Evolutionary conservation across 1,140 invertebrate genomes (phyloP).

Genomic region (Orius insidiosus): DNA sequence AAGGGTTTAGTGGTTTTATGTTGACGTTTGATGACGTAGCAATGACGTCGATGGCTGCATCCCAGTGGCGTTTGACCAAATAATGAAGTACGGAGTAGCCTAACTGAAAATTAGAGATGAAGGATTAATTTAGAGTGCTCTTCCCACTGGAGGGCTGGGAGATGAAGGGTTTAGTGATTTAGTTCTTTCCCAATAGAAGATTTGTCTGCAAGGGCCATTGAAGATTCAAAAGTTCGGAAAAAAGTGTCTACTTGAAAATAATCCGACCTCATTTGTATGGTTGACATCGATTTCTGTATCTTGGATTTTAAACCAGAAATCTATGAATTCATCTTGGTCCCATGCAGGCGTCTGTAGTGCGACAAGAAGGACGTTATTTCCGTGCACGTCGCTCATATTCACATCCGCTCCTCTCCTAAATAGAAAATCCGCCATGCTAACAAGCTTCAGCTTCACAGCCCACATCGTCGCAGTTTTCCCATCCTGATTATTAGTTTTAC

Average conservation of each 20-base stretch:
- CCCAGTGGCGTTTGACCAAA: too few relatives aligned
- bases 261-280: constrained; percentile 6
- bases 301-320: constrained; percentile 23
- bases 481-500: constrained; percentile 18
- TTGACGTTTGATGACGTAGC: too few relatives aligned
- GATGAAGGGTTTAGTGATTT: too few relatives aligned
- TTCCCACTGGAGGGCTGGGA: too few relatives aligned
- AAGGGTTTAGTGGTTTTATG: too few relatives aligned
- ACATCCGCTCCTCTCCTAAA: constrained; percentile 24
- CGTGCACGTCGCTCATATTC: constrained; percentile 21
- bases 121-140: not conserved
- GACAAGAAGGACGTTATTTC: constrained; percentile 24
- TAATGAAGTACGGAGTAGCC: too few relatives aligned
- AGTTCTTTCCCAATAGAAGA: too few relatives aligned
- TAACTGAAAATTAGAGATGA: too few relatives aligned
- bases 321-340: constrained; percentile 24
- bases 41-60: too few relatives aligned
- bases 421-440: constrained; percentile 24
- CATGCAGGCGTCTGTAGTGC: constrained; percentile 23
- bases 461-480: constrained; percentile 24
- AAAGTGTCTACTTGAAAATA: too few relatives aligned
- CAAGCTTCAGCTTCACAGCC: constrained; percentile 24
- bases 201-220: too few relatives aligned
- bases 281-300: constrained; percentile 14
- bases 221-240: too few relatives aligned